Evolutionary conservation across 2,888 invertebrate species (phyloP).

Genomic region (Chorisops tibialis): DNA sequence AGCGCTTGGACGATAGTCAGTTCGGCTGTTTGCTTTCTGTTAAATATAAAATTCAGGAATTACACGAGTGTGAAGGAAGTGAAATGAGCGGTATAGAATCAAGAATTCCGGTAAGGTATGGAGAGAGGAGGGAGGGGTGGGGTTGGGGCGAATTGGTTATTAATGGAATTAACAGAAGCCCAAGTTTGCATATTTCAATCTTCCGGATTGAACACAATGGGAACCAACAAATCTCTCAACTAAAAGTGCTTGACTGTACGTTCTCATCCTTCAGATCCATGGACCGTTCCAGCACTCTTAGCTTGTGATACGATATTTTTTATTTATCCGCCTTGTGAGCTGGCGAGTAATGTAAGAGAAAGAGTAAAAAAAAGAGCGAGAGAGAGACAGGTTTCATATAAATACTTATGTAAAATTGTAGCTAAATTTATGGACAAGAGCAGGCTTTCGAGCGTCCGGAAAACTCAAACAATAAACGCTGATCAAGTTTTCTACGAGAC

Average conservation of each 20-base stretch:
- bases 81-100: background rate
- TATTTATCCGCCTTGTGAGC: too few species aligned
- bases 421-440: background rate
- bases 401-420: too few species aligned
- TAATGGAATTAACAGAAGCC: constrained; percentile 24
- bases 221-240: constrained; percentile 3
- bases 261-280: too few species aligned
- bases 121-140: background rate
- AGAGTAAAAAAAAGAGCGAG: background rate
- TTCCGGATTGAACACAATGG: constrained; percentile 12
- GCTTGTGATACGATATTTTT: too few species aligned
- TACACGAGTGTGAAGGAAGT: background rate
- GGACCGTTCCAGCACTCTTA: too few species aligned
- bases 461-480: constrained; percentile 30
- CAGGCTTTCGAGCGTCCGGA: background rate
- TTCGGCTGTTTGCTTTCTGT: constrained; percentile 26
- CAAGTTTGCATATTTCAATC: constrained; percentile 27
- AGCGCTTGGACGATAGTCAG: constrained; percentile 18
- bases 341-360: background rate
- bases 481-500: constrained; percentile 17
- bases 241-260: background rate
- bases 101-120: background rate
- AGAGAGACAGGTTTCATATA: too few species aligned
- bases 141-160: constrained; percentile 11
- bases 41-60: constrained; percentile 6